These are phyloP conservation scores for Peromyscus californicus DNA, from an alignment of 2,113 vertebrate genomes.

Conservation along the genomic window DNA sequence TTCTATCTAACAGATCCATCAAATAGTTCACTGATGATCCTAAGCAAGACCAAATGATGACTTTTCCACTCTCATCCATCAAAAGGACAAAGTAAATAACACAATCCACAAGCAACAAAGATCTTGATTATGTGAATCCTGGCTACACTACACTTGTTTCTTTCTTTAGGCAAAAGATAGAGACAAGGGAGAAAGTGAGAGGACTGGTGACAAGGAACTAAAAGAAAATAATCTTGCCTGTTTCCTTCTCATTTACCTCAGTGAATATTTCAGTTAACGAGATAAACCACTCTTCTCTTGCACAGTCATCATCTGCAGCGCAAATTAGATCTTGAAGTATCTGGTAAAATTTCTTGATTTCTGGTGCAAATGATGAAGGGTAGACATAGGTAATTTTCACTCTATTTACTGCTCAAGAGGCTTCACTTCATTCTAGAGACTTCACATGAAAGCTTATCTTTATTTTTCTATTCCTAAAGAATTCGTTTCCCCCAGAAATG, in stretches of 20 bases:
- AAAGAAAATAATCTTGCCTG: not conserved
- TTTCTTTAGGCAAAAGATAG: not conserved
- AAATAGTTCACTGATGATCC: not conserved
- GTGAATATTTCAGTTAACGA: not conserved
- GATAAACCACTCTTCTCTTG: not conserved
- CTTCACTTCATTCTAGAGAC: not conserved
- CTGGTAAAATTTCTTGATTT: not conserved
- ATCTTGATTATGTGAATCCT: not conserved
- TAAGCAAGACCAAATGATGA: not conserved
- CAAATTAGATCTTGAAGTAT: not conserved
- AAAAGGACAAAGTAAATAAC: not conserved
- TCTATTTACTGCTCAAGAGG: not conserved
- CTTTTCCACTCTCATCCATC: not conserved
- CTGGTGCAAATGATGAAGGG: not conserved
- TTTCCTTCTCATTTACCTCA: not conserved
- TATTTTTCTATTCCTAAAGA: not conserved
- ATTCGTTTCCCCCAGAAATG: not conserved
- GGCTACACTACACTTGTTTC: not conserved
- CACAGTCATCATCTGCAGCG: not conserved
- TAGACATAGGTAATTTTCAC: not conserved
- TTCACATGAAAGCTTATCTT: not conserved
- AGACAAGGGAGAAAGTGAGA: not conserved
- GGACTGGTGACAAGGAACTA: not conserved
- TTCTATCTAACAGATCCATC: not conserved
- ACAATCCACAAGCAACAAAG: not conserved